Percentiles rank a stretch among this genome's conserved stretches.
These are phyloP conservation scores for Phylloscopus trochiloides DNA, from an alignment of 2,113 vertebrate species.

Conservation along the genomic window DNA sequence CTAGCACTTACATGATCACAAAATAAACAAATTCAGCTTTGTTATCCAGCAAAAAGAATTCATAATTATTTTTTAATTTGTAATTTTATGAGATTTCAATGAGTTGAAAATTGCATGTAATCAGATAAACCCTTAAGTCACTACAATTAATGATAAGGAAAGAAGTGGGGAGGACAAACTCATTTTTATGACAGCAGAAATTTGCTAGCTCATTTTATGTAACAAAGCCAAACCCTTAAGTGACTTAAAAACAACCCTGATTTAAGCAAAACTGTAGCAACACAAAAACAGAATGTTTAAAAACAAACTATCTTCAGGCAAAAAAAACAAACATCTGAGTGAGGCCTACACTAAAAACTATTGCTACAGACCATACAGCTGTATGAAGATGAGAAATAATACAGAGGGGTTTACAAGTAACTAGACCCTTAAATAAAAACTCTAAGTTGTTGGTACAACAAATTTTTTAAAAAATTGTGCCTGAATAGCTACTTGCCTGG, in stretches of 20 bases:
- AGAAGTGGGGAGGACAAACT: neutral
- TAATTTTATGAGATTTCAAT: neutral
- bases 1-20: neutral
- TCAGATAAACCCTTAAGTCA: neutral
- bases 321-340: neutral
- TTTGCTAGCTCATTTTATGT: neutral
- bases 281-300: neutral
- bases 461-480: neutral
- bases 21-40: neutral
- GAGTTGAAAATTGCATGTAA: neutral
- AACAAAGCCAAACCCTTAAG: neutral
- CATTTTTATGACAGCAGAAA: neutral
- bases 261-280: neutral
- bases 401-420: neutral
- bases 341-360: neutral
- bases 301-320: neutral
- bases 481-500: conserved; percentile 66
- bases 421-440: neutral
- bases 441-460: accelerated
- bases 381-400: neutral
- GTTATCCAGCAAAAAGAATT: neutral
- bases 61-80: neutral
- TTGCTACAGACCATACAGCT: neutral
- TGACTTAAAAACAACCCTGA: neutral
- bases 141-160: neutral